phyloP scores from a whole-genome alignment of 2,888 invertebrate species.

The Hydraecia micacea region DNA sequence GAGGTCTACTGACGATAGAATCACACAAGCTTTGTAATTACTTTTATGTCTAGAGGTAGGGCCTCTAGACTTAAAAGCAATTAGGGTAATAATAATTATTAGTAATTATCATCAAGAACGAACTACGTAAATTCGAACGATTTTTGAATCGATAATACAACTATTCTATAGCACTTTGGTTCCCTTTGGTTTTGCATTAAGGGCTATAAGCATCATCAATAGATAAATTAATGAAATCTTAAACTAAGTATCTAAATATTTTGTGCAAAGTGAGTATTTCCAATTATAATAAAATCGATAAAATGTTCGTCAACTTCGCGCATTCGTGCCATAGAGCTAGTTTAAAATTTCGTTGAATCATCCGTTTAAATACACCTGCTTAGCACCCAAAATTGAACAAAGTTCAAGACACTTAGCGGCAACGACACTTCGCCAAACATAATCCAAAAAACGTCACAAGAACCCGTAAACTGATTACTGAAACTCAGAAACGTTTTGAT shows the following conservation, averaged over 20 bases:
- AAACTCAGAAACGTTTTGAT: slow-evolving; percentile 54
- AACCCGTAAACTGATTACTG: slow-evolving; percentile 45
- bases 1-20: not conserved
- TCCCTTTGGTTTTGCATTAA: not conserved
- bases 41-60: not conserved
- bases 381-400: slow-evolving; percentile 9
- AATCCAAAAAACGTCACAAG: slow-evolving; percentile 20
- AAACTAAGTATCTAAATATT: not conserved
- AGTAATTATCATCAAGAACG: not conserved
- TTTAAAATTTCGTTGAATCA: not conserved
- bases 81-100: too few relatives aligned
- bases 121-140: not conserved
- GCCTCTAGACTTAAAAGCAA: too few relatives aligned
- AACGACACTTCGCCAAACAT: slow-evolving; percentile 38
- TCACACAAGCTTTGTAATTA: not conserved
- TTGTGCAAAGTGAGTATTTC: not conserved
- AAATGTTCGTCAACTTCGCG: not conserved
- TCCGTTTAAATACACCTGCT: not conserved
- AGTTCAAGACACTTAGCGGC: slow-evolving; percentile 26
- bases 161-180: not conserved
- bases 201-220: not conserved
- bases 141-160: not conserved
- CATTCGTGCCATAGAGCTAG: not conserved
- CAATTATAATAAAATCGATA: not conserved
- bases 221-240: not conserved